Evolutionary conservation across 2,113 vertebrate species (phyloP).

Genomic region (Ranitomeya variabilis): DNA sequence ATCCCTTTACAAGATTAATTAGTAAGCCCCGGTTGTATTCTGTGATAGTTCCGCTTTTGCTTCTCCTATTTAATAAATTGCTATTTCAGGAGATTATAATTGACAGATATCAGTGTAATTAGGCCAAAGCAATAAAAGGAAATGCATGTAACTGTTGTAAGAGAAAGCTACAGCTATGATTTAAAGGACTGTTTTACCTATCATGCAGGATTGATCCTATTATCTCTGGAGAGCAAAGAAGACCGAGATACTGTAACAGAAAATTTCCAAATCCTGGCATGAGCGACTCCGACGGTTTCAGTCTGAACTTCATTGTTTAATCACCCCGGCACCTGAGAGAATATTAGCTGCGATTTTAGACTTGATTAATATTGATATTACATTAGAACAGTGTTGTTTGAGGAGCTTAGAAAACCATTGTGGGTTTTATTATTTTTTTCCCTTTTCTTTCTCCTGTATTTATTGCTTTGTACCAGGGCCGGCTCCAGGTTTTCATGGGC

Average conservation of each 20-base stretch:
- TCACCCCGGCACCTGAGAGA: conserved; percentile 45
- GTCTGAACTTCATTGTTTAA: conserved; percentile 53
- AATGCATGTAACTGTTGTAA: conserved; percentile 5
- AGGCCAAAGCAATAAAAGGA: conserved; percentile 10
- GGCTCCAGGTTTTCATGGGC: too few species aligned
- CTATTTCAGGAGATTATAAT: conserved; percentile 12
- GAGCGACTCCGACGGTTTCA: neutral
- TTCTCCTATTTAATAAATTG: conserved; percentile 15
- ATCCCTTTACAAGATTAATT: conserved; percentile 10
- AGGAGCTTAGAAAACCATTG: conserved; percentile 43
- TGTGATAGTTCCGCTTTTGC: conserved; percentile 10
- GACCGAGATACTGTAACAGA: neutral
- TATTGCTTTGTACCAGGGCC: neutral
- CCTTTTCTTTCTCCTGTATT: neutral
- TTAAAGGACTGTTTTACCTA: neutral
- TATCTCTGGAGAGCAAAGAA: neutral
- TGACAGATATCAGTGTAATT: conserved; percentile 18
- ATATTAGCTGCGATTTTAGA: conserved; percentile 51
- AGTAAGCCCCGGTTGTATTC: neutral
- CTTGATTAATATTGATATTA: conserved; percentile 59
- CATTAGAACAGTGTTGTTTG: conserved; percentile 52
- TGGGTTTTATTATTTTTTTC: neutral
- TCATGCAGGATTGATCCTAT: conserved; percentile 14
- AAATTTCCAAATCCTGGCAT: conserved; percentile 4
- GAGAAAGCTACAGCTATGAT: neutral